Base-by-base conservation (phyloP, 2,113 vertebrate genomes). In the Thunnus maccoyii region DNA sequence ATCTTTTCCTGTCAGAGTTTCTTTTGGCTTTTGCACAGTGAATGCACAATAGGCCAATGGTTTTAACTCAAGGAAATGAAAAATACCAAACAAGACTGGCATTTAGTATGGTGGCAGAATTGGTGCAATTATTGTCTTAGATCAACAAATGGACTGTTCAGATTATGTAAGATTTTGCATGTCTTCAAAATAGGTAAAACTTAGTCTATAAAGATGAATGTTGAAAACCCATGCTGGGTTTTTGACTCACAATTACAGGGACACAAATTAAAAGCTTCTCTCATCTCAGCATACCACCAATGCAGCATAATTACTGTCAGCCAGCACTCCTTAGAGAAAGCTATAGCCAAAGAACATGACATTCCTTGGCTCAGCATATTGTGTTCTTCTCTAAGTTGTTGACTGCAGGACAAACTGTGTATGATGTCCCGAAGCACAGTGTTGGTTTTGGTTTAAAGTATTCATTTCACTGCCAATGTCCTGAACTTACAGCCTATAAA, bases 181-280 rank as follows among this genome's bases (percentile, higher is more conserved):
- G 4, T 36, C 27, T 64, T 84, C 17, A 46, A 44, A 68, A 72
- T n/a, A 65, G 55, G 15, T 36, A 7, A 67, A 55, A 80, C 17
- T 12, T 0, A 10, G 16, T 54, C 7, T 50, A 17, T 41, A 52
- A 30, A 20, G 62, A 69, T 69, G 9, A 58, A 66, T 57, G 78
- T 69, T 18, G 22, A 74, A 78, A 78, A 50, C 14, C 67, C 70
- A 51, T 70, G 58, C 1, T 46, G 57, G 58, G 10, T 32, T 72
- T 15, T 65, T 82, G 57, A 66, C 30, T 64, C 56, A 56, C 57
- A 82, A 90, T 90, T 90, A 89, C 85, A 89, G 83, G 85, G 57
- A 61, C 20, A 62, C 66, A 83, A 86, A 90, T 80, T 65, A 67
- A 83, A 89, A 86, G 78, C 65, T 78, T 76, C 57, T 46, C 72